Evolutionary conservation across 2,888 invertebrate species (phyloP), one percentile per base, ranked within the genome.

Genomic region (Pantelozetes paolii): DNA sequence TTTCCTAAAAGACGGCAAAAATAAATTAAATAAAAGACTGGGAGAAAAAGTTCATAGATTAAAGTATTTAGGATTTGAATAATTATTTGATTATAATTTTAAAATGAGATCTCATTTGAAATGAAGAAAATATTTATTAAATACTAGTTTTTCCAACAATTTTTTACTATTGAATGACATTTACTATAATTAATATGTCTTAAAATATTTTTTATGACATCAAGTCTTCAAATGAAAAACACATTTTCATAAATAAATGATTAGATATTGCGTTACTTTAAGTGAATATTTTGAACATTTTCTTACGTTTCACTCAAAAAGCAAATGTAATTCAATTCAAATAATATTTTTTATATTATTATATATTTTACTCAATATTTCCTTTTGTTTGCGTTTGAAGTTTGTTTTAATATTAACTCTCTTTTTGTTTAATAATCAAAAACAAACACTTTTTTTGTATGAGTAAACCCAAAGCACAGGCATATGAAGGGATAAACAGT

Each of bases 1-100:
- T 59, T 59, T 59, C 20, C 2, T 59, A 59, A 18, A n/a, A 32
- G 18, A 20, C 2, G 9, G n/a, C 36, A 28, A 23, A 59, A 59
- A 59, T 59, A 59, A 59, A 59, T 59, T 59, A 32, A 59, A 59
- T 59, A 59, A 32, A 50, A 20, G 20, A 50, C n/a, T 26, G 57
- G 8, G 28, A 59, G 15, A 59, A 59, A 59, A 30, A 30, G 2
- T 13, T 59, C 18, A 59, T 30, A 59, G 59, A 59, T 59, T 59
- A 59, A 59, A 59, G 59, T 59, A 59, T 59, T 59, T 30, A 30
- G 28, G 59, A 36, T 64, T 40, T 64, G 36, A 64, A 64, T 64
- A 64, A 64, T 64, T 64, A 64, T 64, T 40, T 30, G 59, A 59
- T 59, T 59, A n/a, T n/a, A 59, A 11, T 20, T 28, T 20, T 28